A percentile compares a stretch with the other conserved stretches of the same genome.
These are phyloP conservation scores for Eublepharis macularius DNA, from an alignment of 2,113 vertebrate genomes.

Conservation along the genomic window DNA sequence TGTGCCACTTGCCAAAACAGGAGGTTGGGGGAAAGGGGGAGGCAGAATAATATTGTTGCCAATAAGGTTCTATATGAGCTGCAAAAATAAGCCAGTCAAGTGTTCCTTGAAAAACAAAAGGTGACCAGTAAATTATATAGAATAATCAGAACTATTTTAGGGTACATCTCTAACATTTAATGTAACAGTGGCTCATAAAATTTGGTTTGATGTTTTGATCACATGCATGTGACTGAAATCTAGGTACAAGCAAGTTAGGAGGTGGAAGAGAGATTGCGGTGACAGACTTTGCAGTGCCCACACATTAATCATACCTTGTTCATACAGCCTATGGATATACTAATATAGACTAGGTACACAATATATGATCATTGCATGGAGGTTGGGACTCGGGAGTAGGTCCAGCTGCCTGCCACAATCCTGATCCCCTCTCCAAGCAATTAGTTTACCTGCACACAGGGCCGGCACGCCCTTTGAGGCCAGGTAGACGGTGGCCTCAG, in stretches of 20 bases:
- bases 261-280: background rate
- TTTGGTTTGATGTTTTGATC: background rate
- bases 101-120: background rate
- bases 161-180: background rate
- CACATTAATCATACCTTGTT: background rate
- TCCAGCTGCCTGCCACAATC: no score
- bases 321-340: background rate
- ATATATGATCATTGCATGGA: no score
- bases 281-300: background rate
- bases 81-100: constrained; percentile 39
- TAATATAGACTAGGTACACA: no score
- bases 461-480: no score
- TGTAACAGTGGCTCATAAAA: background rate
- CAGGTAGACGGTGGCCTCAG: no score
- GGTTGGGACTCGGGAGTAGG: no score
- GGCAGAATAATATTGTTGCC: constrained; percentile 46
- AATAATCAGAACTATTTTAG: no score
- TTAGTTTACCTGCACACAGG: no score
- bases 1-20: constrained; percentile 57
- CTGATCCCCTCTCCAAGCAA: no score
- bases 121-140: no score
- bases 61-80: constrained; percentile 45
- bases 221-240: background rate
- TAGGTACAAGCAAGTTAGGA: background rate
- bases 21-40: background rate